These are phyloP conservation scores for Anthrax anthrax DNA, from an alignment of 2,888 invertebrate genomes.

Conservation along the genomic window DNA sequence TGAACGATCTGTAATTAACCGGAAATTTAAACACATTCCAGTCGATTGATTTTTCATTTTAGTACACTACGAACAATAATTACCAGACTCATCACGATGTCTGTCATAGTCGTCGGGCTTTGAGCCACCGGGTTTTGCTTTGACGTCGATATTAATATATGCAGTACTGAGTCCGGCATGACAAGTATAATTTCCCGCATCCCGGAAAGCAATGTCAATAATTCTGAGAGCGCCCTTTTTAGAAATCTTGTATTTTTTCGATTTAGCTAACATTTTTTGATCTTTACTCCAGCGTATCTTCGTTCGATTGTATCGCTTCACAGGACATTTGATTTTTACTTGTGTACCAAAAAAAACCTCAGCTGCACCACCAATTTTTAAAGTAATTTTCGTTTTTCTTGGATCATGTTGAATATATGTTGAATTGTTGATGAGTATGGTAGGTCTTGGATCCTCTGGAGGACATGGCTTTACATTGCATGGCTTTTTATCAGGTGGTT, in stretches of 20 bases:
- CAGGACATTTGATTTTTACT: conserved; percentile 87
- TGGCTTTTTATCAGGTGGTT: conserved; percentile 62
- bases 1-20: conserved; percentile 22
- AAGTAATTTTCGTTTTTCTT: conserved; percentile 62
- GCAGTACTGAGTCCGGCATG: conserved; percentile 70
- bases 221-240: conserved; percentile 84
- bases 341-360: conserved; percentile 82
- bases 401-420: conserved; percentile 75
- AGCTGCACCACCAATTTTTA: conserved; percentile 83
- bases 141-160: conserved; percentile 64
- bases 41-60: background rate
- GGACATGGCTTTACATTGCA: conserved; percentile 76
- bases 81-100: conserved; percentile 34
- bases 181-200: conserved; percentile 77
- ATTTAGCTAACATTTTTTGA: conserved; percentile 58
- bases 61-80: background rate
- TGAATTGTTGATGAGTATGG: conserved; percentile 64
- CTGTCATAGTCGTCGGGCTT: conserved; percentile 62
- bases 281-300: conserved; percentile 85
- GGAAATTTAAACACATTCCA: background rate
- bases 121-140: conserved; percentile 64
- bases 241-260: conserved; percentile 73
- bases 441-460: conserved; percentile 53
- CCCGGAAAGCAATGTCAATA: conserved; percentile 61
- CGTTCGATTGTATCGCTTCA: conserved; percentile 63